Base-by-base conservation (phyloP, 2,797 vertebrate genomes). In the Pachyuromys duprasi region DNA sequence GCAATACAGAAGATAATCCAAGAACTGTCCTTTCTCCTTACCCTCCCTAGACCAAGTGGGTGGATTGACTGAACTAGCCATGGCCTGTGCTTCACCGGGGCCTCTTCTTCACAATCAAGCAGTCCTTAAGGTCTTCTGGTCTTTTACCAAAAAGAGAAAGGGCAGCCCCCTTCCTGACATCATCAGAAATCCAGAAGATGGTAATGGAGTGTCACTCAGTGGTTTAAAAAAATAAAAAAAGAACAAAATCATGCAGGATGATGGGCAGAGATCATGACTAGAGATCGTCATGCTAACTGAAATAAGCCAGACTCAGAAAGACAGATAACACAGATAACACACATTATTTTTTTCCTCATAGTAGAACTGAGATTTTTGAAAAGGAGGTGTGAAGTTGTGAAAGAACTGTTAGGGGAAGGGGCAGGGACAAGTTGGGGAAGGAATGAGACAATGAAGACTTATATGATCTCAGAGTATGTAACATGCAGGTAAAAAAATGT, bases 81-180 rank as follows among this genome's bases (percentile, higher is more conserved):
- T 95, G 97, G 97, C 96, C 98, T 97, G 94, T 97, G 97, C 97
- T 97, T 97, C 98, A 97, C 98, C 98, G 98, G 97, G 95, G 90
- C 76, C 53, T 96, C 94, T 95, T 94, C 96, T 92, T 24, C 88
- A 80, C 86, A 94, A 24, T 22, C 95, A 57, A 79, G 11, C 0
- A 0, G 87, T 89, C 90, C 87, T 89, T 95, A 90, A 96, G 92
- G 93, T 24, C 93, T 95, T 97, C 45, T 24, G 2, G 0, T 92
- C 96, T 91, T 95, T 97, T n/a, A 70, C 49, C 95, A 95, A 90
- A 97, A 97, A 96, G 33, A 31, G 22, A 7, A 4, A 63, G 86
- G 93, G 28, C 78, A 92, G 92, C 88, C 96, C 91, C 92, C 95
- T 97, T 97, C 93, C 0, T 72, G 95, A 90, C 69, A 39, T 93